Conservation (phyloP, 2,888 invertebrate genomes). For the Carpatolechia fugitivella region DNA sequence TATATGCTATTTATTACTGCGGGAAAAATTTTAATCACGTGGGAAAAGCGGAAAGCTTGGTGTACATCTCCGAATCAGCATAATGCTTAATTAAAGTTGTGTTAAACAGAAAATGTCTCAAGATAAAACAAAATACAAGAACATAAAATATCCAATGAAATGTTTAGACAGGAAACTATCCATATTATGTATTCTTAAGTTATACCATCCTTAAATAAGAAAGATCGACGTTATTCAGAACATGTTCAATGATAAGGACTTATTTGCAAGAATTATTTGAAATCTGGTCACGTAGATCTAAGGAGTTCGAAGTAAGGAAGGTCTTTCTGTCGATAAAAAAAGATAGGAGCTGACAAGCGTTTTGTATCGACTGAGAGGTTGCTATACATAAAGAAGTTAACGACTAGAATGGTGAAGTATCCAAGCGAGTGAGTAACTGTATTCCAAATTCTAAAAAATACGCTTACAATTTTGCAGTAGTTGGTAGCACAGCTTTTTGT, state of each 20-base stretch:
- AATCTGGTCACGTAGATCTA: conserved; percentile 18
- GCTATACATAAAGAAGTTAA: conserved; percentile 5
- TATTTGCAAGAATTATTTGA: conserved; percentile 10
- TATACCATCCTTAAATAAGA: too few relatives aligned
- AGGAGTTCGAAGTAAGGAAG: conserved; percentile 10
- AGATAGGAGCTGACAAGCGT: conserved; percentile 10
- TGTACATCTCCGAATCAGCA: too few relatives aligned
- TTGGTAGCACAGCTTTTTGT: too few relatives aligned
- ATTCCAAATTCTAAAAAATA: too few relatives aligned
- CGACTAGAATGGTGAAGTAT: neutral
- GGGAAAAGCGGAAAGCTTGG: too few relatives aligned
- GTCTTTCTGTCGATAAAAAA: conserved; percentile 5
- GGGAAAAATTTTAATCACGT: neutral
- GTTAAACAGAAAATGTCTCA: too few relatives aligned
- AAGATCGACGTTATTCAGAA: neutral
- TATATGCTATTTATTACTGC: neutral
- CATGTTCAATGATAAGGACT: conserved; percentile 13
- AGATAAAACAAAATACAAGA: too few relatives aligned
- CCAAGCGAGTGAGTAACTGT: neutral
- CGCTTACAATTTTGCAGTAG: too few relatives aligned
- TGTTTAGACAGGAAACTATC: too few relatives aligned
- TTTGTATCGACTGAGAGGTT: conserved; percentile 6
- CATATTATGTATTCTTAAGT: too few relatives aligned
- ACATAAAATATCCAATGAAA: too few relatives aligned
- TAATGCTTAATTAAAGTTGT: too few relatives aligned